Evolutionary conservation across 37 sponge, comb jelly and placozoan genomes (phyloP), one percentile per base, ranked within the genome.

Genomic region (Agelas oroides): DNA sequence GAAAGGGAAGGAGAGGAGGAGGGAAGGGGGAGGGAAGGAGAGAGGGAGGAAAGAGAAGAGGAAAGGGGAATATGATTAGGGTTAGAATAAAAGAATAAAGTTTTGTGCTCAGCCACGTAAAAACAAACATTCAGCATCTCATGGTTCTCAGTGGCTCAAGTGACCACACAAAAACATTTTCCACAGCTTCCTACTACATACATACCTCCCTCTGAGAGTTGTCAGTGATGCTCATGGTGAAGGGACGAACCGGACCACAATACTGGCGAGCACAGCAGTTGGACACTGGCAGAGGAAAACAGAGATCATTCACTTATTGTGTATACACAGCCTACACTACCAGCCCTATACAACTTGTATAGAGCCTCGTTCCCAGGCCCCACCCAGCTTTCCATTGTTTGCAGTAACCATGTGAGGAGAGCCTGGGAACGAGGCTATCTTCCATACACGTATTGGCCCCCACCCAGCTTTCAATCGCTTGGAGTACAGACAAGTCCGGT

Each of bases 171-270:
- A 3, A 12, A 46, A 66, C 67, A 66, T 13, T 13, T 28, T 13
- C 5, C 63, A 66, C 8, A 12, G n/a, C n/a, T n/a, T n/a, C n/a
- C n/a, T n/a, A n/a, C n/a, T 11, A 14, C 5, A 5, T 6, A 73
- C 63, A 38, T 31, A 79, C 87, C 80, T 97, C 97, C 35, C 67
- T 70, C 56, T 91, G 73, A 35, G 69, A 32, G 78, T 97, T 97
- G 88, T 97, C 97, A 38, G 80, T 59, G 59, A 97, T 97, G 33
- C 78, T 59, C 97, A 97, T 94, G 77, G 70, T 58, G 76, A 97
- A 97, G 19, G 87, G 86, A 12, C 97, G 90, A 46, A 58, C 61
- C 16, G 95, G 88, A 21, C 95, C 95, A 84, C 95, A 94, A 68
- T 83, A 97, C 79, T 97, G 97, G 0, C 93, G 83, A 25, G 64